These are phyloP conservation scores for Antechinus stuartii DNA, from an alignment of 2,113 vertebrate genomes.

Conservation along the genomic window DNA sequence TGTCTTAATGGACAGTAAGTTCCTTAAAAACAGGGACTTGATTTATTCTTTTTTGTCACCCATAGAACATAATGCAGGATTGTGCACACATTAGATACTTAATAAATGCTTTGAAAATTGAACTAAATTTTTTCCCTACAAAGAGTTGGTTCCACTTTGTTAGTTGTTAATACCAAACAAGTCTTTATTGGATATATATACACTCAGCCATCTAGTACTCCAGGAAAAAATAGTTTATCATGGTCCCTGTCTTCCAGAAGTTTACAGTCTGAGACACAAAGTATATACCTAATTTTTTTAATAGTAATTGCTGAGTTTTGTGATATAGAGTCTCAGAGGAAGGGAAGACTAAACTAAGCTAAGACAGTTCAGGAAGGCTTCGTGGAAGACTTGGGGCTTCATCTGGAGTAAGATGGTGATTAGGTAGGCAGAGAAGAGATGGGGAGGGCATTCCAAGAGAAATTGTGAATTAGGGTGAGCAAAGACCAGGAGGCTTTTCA, in stretches of 20 bases:
- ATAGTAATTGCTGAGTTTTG: not conserved
- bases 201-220: not conserved
- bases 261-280: not conserved
- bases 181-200: not conserved
- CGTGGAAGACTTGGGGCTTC: not conserved
- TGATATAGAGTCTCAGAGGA: not conserved
- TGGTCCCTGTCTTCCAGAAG: not conserved
- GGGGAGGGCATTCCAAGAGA: not conserved
- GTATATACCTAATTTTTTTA: not conserved
- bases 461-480: not conserved
- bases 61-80: not conserved
- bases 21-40: not conserved
- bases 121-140: not conserved
- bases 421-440: not conserved
- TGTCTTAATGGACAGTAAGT: not conserved
- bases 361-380: not conserved
- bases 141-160: not conserved
- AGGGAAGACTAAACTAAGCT: not conserved
- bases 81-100: not conserved
- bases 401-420: not conserved
- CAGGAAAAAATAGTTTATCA: not conserved
- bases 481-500: not conserved
- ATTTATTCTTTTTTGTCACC: not conserved
- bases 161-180: not conserved
- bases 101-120: not conserved